Conservation (phyloP, 1,140 invertebrate genomes). For the Laupala kohalensis region DNA sequence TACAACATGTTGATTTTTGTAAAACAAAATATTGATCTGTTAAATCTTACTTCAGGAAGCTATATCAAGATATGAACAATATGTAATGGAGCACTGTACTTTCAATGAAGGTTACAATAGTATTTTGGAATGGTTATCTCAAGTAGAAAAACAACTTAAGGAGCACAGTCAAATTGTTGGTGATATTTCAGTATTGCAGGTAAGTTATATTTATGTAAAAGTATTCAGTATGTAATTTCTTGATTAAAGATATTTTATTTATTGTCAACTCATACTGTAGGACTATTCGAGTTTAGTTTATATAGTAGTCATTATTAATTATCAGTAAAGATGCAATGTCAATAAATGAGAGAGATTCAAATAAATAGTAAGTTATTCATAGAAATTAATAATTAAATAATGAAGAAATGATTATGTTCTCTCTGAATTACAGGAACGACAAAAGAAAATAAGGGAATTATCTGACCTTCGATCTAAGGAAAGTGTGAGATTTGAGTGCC, state of each 20-base stretch:
- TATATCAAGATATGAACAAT: slow-evolving; percentile 64
- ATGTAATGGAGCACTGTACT: slow-evolving; percentile 67
- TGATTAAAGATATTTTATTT: too few relatives aligned
- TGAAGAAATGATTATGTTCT: too few relatives aligned
- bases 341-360: too few relatives aligned
- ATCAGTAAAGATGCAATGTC: too few relatives aligned
- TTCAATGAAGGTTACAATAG: slow-evolving; percentile 68
- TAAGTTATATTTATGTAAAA: slow-evolving; percentile 10
- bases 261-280: too few relatives aligned
- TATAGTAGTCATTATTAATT: too few relatives aligned
- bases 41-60: slow-evolving; percentile 34
- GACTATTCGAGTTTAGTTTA: too few relatives aligned
- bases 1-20: background rate
- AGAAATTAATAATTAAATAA: too few relatives aligned
- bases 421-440: slow-evolving; percentile 46
- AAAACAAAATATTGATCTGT: background rate
- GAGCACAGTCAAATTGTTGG: slow-evolving; percentile 74
- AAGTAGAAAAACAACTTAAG: slow-evolving; percentile 55
- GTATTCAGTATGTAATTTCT: too few relatives aligned
- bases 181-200: slow-evolving; percentile 61
- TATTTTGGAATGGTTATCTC: slow-evolving; percentile 60
- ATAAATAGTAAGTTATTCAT: too few relatives aligned
- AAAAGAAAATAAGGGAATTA: slow-evolving; percentile 69
- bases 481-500: slow-evolving; percentile 66
- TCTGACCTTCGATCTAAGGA: slow-evolving; percentile 68